Evolutionary conservation across 2,113 vertebrate genomes (phyloP), one percentile per base, ranked within the genome.

Genomic region (Sphaerodactylus townsendi): DNA sequence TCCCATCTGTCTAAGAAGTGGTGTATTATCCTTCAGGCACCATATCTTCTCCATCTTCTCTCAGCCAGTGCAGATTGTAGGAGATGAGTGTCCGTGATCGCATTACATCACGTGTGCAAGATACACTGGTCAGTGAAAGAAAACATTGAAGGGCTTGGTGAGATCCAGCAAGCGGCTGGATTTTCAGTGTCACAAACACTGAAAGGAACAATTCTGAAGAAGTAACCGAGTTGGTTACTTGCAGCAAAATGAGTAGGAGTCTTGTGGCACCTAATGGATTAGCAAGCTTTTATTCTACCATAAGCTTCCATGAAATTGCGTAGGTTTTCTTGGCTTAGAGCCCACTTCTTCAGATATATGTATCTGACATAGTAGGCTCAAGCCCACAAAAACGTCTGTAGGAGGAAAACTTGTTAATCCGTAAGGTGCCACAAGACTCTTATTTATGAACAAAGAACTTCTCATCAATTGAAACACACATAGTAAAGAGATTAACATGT

Each of bases 1-100:
- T 93, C 82, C 83, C 81, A 91, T 93, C 82, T 41, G 10, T 91
- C 88, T 91, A 72, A 0, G 1, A 35, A 73, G 87, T 83, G 70
- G 69, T 1, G 2, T 25, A 44, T 75, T 80, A 88, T 46, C 83
- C 91, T 91, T 25, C 87, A 91, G 88, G 85, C 77, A 82, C 56
- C 65, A n/a, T 48, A 74, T 89, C 44, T 70, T 84, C 80, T 81
- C 59, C 72, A 35, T 75, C 87, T 90, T 87, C 2, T 19, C 37
- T 81, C 77, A 81, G 53, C 2, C 77, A 88, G 69, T 86, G 50
- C 46, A 75, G 44, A 70, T 9, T 50, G 30, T 62, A 10, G 46
- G 30, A 88, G 30, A 46, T 79, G 59, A 0, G 3, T 44, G 66
- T 72, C 87, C 41, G 56, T 88, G 84, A 77, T 13, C 35, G 21